These are phyloP conservation scores for Hirundichthys speculiger DNA, from an alignment of 2,113 vertebrate genomes.

Conservation along the genomic window DNA sequence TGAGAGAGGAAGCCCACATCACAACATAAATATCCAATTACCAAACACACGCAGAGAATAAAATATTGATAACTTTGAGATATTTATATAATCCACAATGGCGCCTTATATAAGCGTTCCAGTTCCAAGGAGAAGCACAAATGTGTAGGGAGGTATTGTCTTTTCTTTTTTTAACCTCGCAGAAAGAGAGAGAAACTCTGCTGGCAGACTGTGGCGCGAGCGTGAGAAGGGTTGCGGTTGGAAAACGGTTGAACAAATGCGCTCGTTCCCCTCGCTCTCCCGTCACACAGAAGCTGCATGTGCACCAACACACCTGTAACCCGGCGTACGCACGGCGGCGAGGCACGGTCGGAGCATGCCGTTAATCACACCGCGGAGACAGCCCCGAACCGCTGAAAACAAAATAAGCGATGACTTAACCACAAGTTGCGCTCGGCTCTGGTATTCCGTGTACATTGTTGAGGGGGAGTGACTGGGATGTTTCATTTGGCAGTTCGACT, in stretches of 20 bases:
- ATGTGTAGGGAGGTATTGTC: constrained; percentile 68
- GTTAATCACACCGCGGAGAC: constrained; percentile 2
- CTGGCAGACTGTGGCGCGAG: constrained; percentile 36
- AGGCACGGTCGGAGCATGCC: background rate
- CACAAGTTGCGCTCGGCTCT: constrained; percentile 9
- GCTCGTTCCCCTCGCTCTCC: constrained; percentile 3
- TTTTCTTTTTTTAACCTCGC: constrained; percentile 35
- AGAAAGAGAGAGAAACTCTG: constrained; percentile 47
- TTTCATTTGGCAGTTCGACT: constrained; percentile 47
- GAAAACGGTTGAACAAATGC: constrained; percentile 25
- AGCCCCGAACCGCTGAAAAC: constrained; percentile 4
- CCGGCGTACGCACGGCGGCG: background rate
- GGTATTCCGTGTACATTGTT: constrained; percentile 35
- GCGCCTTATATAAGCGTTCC: constrained; percentile 79
- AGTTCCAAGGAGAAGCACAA: constrained; percentile 66
- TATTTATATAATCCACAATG: constrained; percentile 81
- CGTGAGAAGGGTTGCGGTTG: constrained; percentile 23
- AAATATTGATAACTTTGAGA: constrained; percentile 81
- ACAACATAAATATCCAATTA: constrained; percentile 82
- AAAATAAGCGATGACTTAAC: constrained; percentile 20
- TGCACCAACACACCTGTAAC: no score
- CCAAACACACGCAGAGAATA: constrained; percentile 76
- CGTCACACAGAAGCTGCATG: background rate
- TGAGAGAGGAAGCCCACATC: constrained; percentile 66
- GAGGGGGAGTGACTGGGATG: constrained; percentile 45